A percentile compares a stretch with the other conserved stretches of the same genome.
Evolutionary conservation across 2,797 vertebrate species (phyloP).

Genomic region (Pipistrellus pygmaeus): DNA sequence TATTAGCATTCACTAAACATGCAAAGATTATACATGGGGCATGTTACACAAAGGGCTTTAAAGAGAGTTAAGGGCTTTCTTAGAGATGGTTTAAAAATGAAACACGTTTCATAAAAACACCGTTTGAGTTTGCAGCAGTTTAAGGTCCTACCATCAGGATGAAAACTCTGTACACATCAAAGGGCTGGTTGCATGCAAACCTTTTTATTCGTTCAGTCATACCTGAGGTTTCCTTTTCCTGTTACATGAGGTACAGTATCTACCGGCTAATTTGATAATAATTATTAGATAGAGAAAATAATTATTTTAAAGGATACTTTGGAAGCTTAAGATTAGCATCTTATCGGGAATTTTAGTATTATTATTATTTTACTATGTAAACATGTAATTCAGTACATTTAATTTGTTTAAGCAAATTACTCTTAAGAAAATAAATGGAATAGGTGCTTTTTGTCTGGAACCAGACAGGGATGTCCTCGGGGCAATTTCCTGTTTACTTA

Average conservation of each 20-base stretch:
- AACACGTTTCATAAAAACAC: neutral
- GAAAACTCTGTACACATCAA: neutral
- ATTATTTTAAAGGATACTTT: conserved; percentile 76
- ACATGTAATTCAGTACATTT: conserved; percentile 81
- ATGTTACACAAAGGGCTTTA: neutral
- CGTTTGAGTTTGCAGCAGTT: neutral
- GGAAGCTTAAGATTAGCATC: conserved; percentile 79
- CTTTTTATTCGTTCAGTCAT: neutral
- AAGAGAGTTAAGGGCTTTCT: neutral
- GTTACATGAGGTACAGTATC: conserved; percentile 44
- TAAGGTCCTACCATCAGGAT: neutral
- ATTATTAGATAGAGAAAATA: conserved; percentile 75
- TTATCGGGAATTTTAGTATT: conserved; percentile 75
- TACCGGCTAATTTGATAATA: conserved; percentile 76
- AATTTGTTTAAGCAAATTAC: conserved; percentile 85
- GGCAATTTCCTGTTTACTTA: conserved; percentile 54
- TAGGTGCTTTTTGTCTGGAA: conserved; percentile 79
- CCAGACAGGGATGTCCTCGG: conserved; percentile 71
- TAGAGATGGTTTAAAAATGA: neutral
- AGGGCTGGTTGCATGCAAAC: neutral
- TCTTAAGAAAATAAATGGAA: conserved; percentile 79
- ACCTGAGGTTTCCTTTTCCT: conserved; percentile 56
- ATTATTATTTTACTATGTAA: conserved; percentile 82
- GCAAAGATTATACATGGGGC: neutral
- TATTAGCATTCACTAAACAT: neutral